These are phyloP conservation scores for Allobates femoralis DNA, from an alignment of 2,797 vertebrate genomes.

Conservation along the genomic window DNA sequence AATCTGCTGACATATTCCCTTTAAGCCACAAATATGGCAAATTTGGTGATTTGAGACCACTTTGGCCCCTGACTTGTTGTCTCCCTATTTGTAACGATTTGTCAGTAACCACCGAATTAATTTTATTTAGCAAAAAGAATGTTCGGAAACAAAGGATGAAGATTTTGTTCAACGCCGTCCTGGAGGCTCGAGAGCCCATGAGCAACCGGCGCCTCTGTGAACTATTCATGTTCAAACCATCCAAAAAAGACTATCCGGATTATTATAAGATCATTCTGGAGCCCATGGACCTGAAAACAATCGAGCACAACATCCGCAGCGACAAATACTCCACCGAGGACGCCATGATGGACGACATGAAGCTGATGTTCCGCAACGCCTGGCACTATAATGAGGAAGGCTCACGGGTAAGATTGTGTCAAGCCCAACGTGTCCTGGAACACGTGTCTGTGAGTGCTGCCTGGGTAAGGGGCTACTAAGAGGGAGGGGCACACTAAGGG, in stretches of 20 bases:
- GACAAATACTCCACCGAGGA: conserved; percentile 93
- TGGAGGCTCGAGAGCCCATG: conserved; percentile 87
- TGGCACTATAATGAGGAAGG: conserved; percentile 98
- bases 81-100: background rate
- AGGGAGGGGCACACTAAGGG: no score
- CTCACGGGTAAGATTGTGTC: conserved; percentile 82
- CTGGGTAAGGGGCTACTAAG: no score
- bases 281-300: conserved; percentile 95
- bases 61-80: no score
- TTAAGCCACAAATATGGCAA: no score
- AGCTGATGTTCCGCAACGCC: conserved; percentile 97
- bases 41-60: no score
- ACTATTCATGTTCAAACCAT: conserved; percentile 97
- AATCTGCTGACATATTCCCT: no score
- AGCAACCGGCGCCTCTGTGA: conserved; percentile 92
- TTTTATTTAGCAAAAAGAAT: conserved; percentile 90
- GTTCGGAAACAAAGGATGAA: conserved; percentile 95
- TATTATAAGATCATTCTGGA: conserved; percentile 99
- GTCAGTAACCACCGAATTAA: background rate
- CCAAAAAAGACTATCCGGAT: conserved; percentile 98
- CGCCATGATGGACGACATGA: conserved; percentile 93
- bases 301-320: conserved; percentile 94
- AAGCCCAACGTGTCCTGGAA: background rate
- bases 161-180: conserved; percentile 86
- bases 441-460: background rate